These are phyloP conservation scores for Empis stercorea DNA, from an alignment of 2,888 invertebrate species.

Conservation along the genomic window DNA sequence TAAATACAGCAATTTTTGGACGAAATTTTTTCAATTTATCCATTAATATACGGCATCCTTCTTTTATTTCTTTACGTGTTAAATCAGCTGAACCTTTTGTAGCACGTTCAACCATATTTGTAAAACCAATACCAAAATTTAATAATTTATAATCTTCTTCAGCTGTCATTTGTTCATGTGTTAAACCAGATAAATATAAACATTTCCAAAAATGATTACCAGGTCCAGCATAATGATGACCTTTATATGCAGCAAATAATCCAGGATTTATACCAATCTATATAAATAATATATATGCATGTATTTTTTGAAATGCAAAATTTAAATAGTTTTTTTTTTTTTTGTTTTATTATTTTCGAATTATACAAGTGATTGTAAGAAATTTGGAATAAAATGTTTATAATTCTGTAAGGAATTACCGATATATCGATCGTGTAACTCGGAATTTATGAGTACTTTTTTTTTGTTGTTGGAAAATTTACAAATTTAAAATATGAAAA, in stretches of 20 bases:
- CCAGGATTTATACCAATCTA: conserved; percentile 98
- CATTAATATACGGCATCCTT: conserved; percentile 75
- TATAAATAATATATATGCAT: conserved; percentile 19
- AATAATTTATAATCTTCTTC: conserved; percentile 90
- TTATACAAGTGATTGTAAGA: too few relatives aligned
- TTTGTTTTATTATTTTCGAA: background rate
- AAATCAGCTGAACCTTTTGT: conserved; percentile 94
- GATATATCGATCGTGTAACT: too few relatives aligned
- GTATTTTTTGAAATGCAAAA: too few relatives aligned
- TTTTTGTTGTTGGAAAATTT: too few relatives aligned
- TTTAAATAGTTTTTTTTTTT: background rate
- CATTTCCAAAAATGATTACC: conserved; percentile 99
- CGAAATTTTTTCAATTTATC: conserved; percentile 84
- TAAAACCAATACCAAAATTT: conserved; percentile 93
- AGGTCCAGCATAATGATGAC: conserved; percentile 97
- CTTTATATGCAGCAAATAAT: conserved; percentile 92
- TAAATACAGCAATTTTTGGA: conserved; percentile 94
- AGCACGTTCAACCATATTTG: conserved; percentile 92
- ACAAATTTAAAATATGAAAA: too few relatives aligned
- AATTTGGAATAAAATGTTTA: too few relatives aligned
- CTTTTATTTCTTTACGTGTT: conserved; percentile 85
- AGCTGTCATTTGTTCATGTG: conserved; percentile 89
- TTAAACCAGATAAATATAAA: conserved; percentile 84
- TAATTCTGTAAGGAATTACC: too few relatives aligned
- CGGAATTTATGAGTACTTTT: too few relatives aligned